Base-by-base conservation (phyloP, 2,888 invertebrate species). In the Cryptocheilus praepositus region DNA sequence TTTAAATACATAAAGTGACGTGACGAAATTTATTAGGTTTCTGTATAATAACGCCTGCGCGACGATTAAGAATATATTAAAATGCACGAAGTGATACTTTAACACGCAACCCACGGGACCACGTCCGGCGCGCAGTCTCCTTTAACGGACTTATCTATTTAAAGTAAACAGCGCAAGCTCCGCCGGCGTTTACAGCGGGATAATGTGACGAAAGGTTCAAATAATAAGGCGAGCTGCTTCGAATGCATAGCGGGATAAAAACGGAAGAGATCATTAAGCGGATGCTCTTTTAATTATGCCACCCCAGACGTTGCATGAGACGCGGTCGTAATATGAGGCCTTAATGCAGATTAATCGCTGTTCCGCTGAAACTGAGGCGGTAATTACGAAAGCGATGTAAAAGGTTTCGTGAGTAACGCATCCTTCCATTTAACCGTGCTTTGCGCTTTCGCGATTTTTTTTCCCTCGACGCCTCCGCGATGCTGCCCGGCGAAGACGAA, bases 281-380 rank as follows among this genome's bases (percentile, higher is more conserved):
- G 70, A 74, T 70, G 75, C 65, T 65, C 76, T 72, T 76, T 76
- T 79, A 77, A 76, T 81, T 74, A 75, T 67, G 66, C 54, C 60
- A 46, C 22, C 63, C 67, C 71, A 71, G 67, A 63, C 71, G 73
- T 81, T 71, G 82, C 82, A 82, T 81, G 81, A 67, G 72, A 64
- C 67, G 70, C 67, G 70, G 71, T 68, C 72, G 77, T 82, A 80
- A 81, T 74, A 70, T 72, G 74, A 72, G 67, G 73, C 71, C 77
- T 79, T 77, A 71, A 74, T 74, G 70, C 66, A 76, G 76, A 79
- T 77, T 77, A 77, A 79, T 82, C 77, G 80, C 70, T 76, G 74
- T 78, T 70, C 73, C 60, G 71, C 36, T 59, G 67, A 64, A 71
- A 81, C 66, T 61, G 73, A 72, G 73, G 74, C 79, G 71, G 76